Evolutionary conservation across 2,797 vertebrate species (phyloP), one percentile per base, ranked within the genome.

Genomic region (Aphelocoma californica): DNA sequence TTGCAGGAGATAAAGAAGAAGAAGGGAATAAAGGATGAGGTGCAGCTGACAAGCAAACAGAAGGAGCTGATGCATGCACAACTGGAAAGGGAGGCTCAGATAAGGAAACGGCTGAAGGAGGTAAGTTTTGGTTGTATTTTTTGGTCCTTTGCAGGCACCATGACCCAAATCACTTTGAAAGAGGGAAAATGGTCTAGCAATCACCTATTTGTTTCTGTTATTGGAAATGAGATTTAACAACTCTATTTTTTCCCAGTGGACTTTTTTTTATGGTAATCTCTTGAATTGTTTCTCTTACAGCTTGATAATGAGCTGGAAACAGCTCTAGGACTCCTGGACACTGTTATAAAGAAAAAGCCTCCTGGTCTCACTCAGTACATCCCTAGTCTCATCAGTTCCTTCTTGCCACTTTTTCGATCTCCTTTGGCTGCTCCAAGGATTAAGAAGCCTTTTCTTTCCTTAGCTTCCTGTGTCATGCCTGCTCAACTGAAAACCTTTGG

Each of bases 1-100:
- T 73, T 92, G 83, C 60, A 99, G 99, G 99, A 99, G 96, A 98
- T 99, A 48, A 99, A 99, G 92, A 99, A 98, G 98, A 99, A 99
- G 96, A 99, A 99, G 78, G 99, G 99, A 61, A 99, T 99, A 93
- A 99, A 99, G 96, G 99, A 99, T 53, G 99, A 99, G 92, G 96
- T 99, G 57, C 99, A 99, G 88, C 98, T 99, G 28, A 99, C 98
- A 2, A 98, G 97, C 96, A 99, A 99, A 93, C 99, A 99, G 97
- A 99, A 99, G 96, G 99, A 99, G 97, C 98, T 99, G 98, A 97
- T 99, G 92, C 98, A 99, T 42, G 97, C 96, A 40, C 99, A 99
- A 97, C 97, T 99, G 93, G 99, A 99, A 77, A 99, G 98, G 92
- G 99, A 99, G 94, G 97, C 98, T 0, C 97, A 98, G 61, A 97